Percentiles rank a stretch among this genome's conserved stretches.
Conservation (phyloP, 1,140 invertebrate genomes). For the Phymorhynchus buccinoides region DNA sequence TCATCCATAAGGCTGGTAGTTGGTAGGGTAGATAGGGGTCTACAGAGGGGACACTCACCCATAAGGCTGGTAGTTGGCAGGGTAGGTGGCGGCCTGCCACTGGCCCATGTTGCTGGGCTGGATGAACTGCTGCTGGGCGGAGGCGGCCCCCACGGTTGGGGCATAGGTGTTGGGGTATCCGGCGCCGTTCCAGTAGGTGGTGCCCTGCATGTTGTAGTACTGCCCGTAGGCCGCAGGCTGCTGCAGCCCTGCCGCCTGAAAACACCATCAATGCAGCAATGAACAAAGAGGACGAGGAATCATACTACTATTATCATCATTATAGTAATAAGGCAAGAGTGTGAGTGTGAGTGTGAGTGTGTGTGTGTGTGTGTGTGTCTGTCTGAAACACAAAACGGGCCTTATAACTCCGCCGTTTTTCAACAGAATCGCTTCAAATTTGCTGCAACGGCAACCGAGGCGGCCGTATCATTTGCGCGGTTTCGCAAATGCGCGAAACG, state of each 20-base stretch:
- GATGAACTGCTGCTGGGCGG: constrained; percentile 52
- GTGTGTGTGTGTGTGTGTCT: neutral
- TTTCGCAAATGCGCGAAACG: too few species aligned
- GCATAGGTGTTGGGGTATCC: constrained; percentile 47
- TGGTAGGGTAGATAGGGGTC: neutral
- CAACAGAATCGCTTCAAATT: too few species aligned
- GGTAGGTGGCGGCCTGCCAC: constrained; percentile 51
- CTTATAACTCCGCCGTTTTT: too few species aligned
- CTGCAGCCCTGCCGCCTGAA: constrained; percentile 49
- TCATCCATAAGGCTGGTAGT: too few species aligned
- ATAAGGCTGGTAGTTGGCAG: constrained; percentile 56
- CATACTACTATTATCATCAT: too few species aligned
- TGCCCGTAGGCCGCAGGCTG: constrained; percentile 50
- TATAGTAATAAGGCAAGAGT: neutral
- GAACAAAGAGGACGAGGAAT: too few species aligned
- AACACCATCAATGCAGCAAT: too few species aligned
- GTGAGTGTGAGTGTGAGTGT: neutral
- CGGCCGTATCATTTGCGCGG: too few species aligned
- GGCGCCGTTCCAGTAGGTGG: constrained; percentile 48
- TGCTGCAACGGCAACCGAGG: too few species aligned
- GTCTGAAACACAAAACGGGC: too few species aligned
- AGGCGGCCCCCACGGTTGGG: constrained; percentile 44
- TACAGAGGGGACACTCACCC: constrained; percentile 44
- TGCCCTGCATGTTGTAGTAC: constrained; percentile 58
- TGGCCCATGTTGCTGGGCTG: constrained; percentile 52